These are phyloP conservation scores for Porites cylindrica DNA, from an alignment of 92 coral and sea anemone species.

Conservation along the genomic window DNA sequence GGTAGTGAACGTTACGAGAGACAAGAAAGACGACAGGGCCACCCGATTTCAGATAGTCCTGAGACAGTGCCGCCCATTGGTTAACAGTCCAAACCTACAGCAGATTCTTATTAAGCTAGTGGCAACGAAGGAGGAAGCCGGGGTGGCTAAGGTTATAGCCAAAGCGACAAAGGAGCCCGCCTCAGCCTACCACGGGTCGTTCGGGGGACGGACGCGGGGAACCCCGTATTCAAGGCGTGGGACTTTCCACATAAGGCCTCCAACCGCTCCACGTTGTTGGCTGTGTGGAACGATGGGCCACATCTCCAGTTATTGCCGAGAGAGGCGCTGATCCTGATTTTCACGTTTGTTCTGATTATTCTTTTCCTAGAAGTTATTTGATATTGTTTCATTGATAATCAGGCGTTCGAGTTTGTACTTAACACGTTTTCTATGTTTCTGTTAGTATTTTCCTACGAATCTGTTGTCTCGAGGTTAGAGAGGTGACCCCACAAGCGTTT, in stretches of 20 bases:
- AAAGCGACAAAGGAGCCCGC: not conserved
- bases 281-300: not conserved
- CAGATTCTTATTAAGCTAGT: conserved; percentile 7
- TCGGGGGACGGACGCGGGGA: not conserved
- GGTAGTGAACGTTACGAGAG: conserved; percentile 8
- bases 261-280: not conserved
- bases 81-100: conserved; percentile 11
- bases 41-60: too few species aligned
- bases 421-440: not conserved
- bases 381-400: not conserved
- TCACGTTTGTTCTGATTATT: too few species aligned
- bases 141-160: conserved; percentile 35
- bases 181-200: not conserved
- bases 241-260: not conserved
- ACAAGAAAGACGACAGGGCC: too few species aligned
- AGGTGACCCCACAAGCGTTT: conserved; percentile 29
- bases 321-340: not conserved
- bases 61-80: conserved; percentile 38
- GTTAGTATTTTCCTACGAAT: too few species aligned
- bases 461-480: not conserved
- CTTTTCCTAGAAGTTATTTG: too few species aligned
- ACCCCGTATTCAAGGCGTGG: not conserved
- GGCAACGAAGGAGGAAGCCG: conserved; percentile 29
- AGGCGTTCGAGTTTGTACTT: not conserved
- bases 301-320: not conserved